Evolutionary conservation across 2,888 invertebrate species (phyloP).

Genomic region (Lasioglossum lativentre): DNA sequence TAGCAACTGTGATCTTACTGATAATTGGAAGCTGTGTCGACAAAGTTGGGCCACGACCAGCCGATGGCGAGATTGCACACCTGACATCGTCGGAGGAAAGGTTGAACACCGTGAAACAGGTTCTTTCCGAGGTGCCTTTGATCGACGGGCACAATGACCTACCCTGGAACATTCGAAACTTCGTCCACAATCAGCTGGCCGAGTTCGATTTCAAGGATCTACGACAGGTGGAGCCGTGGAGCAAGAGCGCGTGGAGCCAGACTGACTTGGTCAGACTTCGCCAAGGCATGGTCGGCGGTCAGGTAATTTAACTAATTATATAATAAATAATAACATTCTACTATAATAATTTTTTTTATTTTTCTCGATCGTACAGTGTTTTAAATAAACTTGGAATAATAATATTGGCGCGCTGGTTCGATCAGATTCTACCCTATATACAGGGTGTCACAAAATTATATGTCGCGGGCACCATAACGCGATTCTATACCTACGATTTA

Average conservation of each 20-base stretch:
- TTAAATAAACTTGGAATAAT: no score
- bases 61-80: conserved; percentile 81
- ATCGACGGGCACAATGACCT: conserved; percentile 91
- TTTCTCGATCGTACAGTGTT: no score
- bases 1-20: conserved; percentile 78
- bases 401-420: no score
- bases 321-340: neutral
- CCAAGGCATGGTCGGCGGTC: conserved; percentile 91
- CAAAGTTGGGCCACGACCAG: conserved; percentile 78
- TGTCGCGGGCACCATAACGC: no score
- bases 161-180: conserved; percentile 95
- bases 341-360: no score
- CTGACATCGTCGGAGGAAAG: conserved; percentile 87
- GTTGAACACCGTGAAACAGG: conserved; percentile 87
- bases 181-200: conserved; percentile 91
- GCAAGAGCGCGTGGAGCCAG: conserved; percentile 91
- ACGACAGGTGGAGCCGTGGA: conserved; percentile 90
- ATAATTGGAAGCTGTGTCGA: conserved; percentile 79
- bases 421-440: no score
- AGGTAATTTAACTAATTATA: conserved; percentile 83
- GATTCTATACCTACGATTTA: no score
- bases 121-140: conserved; percentile 88
- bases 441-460: no score
- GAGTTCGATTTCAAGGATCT: conserved; percentile 89
- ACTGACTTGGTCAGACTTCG: conserved; percentile 91